These are phyloP conservation scores for Heliconius charithonia DNA, from an alignment of 2,888 invertebrate genomes.

Conservation along the genomic window DNA sequence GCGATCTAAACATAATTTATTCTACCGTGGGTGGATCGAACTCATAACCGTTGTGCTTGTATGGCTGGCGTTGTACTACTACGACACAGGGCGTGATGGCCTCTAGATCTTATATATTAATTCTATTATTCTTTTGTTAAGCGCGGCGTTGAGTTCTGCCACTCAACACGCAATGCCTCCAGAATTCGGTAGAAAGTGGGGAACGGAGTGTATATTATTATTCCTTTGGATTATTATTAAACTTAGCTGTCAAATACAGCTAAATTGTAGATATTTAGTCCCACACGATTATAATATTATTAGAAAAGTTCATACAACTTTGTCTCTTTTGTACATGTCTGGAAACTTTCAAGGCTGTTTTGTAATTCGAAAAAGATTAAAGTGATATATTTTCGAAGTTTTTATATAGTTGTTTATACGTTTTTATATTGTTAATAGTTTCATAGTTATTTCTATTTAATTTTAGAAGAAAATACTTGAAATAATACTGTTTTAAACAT, in stretches of 20 bases:
- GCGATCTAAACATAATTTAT: too few relatives aligned
- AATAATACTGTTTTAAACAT: background rate
- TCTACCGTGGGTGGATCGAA: too few relatives aligned
- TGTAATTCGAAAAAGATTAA: constrained; percentile 10
- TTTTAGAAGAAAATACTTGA: background rate
- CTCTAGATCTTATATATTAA: background rate
- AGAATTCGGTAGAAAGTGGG: too few relatives aligned
- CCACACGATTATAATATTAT: constrained; percentile 19
- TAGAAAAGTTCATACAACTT: constrained; percentile 19
- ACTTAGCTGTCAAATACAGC: background rate
- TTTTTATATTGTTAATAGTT: constrained; percentile 3
- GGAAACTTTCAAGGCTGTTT: constrained; percentile 21
- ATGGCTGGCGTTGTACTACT: too few relatives aligned
- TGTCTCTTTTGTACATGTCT: constrained; percentile 15
- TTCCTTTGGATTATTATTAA: too few relatives aligned
- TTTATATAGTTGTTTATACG: constrained; percentile 4
- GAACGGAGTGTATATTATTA: too few relatives aligned
- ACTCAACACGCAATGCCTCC: too few relatives aligned
- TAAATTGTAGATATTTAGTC: constrained; percentile 5
- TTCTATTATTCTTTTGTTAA: background rate
- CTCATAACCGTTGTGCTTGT: too few relatives aligned
- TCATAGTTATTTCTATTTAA: background rate
- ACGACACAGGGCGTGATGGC: too few relatives aligned
- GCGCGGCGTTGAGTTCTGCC: too few relatives aligned
- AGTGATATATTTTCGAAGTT: constrained; percentile 9